A percentile compares a stretch with the other conserved stretches of the same genome.
Evolutionary conservation across 2,113 vertebrate genomes (phyloP).

Genomic region (Rhizomys pruinosus): DNA sequence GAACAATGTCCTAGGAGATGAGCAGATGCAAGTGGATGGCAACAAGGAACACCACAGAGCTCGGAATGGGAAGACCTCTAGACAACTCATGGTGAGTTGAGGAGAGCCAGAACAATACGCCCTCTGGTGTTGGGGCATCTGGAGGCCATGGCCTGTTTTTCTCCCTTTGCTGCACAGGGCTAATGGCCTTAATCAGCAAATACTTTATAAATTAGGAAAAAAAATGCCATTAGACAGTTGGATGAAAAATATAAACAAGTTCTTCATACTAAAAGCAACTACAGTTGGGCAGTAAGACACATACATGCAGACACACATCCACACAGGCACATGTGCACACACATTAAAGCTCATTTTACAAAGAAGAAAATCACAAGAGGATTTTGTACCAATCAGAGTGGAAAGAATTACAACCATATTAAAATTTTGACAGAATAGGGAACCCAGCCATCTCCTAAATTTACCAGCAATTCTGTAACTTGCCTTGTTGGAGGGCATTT

Average conservation of each 20-base stretch:
- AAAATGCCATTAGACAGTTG: not conserved
- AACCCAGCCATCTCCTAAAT: not conserved
- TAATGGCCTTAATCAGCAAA: constrained; percentile 21
- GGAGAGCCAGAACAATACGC: not conserved
- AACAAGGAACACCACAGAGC: not conserved
- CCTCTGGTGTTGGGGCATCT: not conserved
- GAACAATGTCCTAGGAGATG: not conserved
- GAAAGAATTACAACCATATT: not conserved
- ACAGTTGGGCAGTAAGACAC: not conserved
- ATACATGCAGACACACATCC: not conserved
- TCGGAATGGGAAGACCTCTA: not conserved
- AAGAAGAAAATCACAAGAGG: not conserved
- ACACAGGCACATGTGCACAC: not conserved
- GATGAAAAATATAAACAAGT: not conserved
- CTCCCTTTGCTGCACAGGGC: not conserved
- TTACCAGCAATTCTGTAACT: not conserved
- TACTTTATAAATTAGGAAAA: not conserved
- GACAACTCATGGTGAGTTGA: not conserved
- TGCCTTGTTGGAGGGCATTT: not conserved
- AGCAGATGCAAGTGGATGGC: not conserved
- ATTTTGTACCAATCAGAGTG: not conserved
- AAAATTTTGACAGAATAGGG: not conserved
- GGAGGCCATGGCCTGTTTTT: not conserved
- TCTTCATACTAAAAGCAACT: constrained; percentile 11
- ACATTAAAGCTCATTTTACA: constrained; percentile 12